phyloP scores from a whole-genome alignment of 2,113 vertebrate genomes.

The Pseudopodoces humilis region DNA sequence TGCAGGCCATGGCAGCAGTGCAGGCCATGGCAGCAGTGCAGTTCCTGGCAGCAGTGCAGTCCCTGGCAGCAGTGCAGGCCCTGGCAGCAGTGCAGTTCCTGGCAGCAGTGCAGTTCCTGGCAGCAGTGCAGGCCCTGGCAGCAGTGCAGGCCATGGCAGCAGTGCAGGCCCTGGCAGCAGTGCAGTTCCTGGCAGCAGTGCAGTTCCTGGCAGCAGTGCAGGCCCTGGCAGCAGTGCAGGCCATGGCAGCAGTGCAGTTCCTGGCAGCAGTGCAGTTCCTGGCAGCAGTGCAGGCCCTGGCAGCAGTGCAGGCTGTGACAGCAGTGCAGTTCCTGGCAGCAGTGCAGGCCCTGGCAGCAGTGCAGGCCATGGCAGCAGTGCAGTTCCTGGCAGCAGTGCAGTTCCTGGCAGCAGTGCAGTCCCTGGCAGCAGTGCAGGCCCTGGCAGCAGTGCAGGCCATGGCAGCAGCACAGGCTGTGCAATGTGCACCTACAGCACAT shows the following conservation, averaged over 20 bases:
- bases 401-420: no score
- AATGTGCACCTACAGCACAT: conserved; percentile 15
- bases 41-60: neutral
- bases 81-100: neutral
- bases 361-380: no score
- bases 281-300: no score
- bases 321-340: neutral
- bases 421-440: neutral
- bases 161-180: no score
- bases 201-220: neutral
- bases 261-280: neutral
- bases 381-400: neutral
- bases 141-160: neutral
- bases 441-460: neutral
- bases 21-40: no score
- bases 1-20: neutral
- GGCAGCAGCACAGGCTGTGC: neutral
- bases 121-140: no score
- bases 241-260: no score
- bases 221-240: no score
- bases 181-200: neutral
- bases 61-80: neutral
- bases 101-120: no score
- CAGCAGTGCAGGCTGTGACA: neutral
- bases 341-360: no score